Conservation (phyloP, 2,888 invertebrate genomes). For the Troides helena region DNA sequence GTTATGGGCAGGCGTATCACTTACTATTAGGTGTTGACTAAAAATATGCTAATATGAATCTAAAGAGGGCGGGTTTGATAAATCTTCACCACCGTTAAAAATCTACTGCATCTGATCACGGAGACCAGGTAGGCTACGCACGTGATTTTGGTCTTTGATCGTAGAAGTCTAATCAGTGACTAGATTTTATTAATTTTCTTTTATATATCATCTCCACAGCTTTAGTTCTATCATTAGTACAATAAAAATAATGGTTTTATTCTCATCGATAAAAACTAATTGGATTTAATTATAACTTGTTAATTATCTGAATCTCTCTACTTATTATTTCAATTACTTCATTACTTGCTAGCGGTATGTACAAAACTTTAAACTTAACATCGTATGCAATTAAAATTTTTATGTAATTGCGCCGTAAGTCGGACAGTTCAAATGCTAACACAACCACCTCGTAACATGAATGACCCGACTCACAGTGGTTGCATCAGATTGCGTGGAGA, state of each 20-base stretch:
- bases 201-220: too few relatives aligned
- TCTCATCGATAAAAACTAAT: not conserved
- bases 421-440: conserved; percentile 15
- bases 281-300: not conserved
- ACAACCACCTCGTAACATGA: conserved; percentile 19
- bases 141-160: too few relatives aligned
- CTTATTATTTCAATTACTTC: not conserved
- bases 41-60: too few relatives aligned
- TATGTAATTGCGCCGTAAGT: conserved; percentile 12
- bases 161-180: too few relatives aligned
- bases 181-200: too few relatives aligned
- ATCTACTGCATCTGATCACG: too few relatives aligned
- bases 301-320: not conserved
- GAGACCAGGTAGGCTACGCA: too few relatives aligned
- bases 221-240: not conserved
- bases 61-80: too few relatives aligned
- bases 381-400: conserved; percentile 1
- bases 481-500: conserved; percentile 26
- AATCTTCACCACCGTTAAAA: too few relatives aligned
- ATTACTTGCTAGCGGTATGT: not conserved
- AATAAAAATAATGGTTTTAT: not conserved
- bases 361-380: not conserved
- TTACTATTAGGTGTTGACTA: too few relatives aligned
- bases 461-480: conserved; percentile 22
- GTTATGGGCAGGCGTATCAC: too few relatives aligned